phyloP scores from a whole-genome alignment of 2,113 vertebrate genomes.

The Oreocharis arfaki region DNA sequence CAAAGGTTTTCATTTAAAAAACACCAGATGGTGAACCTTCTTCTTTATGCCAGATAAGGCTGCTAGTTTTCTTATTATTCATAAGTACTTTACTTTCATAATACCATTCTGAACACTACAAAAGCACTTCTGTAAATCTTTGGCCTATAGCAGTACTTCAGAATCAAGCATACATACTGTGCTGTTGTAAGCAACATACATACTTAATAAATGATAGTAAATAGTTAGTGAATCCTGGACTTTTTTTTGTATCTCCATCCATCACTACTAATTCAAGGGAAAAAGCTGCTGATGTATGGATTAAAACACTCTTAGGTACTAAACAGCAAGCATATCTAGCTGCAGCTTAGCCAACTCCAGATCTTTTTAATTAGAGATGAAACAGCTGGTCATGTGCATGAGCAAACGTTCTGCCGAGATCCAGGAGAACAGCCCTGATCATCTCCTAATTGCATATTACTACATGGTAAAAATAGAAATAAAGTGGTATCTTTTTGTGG shows the following conservation, averaged over 20 bases:
- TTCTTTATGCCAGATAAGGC: conserved; percentile 43
- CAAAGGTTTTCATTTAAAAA: conserved; percentile 48
- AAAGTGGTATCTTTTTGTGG: not conserved
- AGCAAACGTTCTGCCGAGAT: not conserved
- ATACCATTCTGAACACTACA: not conserved
- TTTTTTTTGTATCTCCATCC: not conserved
- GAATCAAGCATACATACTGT: not conserved
- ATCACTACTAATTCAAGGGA: not conserved
- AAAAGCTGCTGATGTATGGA: not conserved
- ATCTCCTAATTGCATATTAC: not conserved
- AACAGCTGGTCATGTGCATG: conserved; percentile 30
- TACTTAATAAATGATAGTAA: not conserved
- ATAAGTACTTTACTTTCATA: conserved; percentile 20
- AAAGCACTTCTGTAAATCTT: conserved; percentile 12
- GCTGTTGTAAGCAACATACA: not conserved
- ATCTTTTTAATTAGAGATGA: conserved; percentile 21
- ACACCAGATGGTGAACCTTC: conserved; percentile 51
- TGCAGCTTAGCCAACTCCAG: not conserved
- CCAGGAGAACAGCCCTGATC: not conserved
- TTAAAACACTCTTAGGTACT: conserved; percentile 18
- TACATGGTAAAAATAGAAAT: not conserved
- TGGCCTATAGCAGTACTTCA: not conserved
- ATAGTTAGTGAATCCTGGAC: not conserved
- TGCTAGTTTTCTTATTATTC: conserved; percentile 39
- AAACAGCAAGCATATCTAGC: conserved; percentile 8